Base-by-base conservation (phyloP, 2,888 invertebrate species). In the Mactromeris polynyma region DNA sequence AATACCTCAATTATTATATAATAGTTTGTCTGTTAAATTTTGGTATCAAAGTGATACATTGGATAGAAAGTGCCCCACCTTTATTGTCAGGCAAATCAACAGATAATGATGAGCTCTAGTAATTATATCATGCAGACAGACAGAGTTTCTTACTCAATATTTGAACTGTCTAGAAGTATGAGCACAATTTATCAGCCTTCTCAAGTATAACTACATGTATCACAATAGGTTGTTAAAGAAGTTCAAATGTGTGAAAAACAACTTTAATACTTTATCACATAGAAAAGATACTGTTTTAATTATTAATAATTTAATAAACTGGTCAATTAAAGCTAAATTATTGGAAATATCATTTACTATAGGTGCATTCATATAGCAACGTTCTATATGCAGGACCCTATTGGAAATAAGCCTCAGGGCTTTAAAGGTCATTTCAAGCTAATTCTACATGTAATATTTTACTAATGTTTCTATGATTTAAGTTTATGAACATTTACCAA, bases 231-330 rank as follows among this genome's bases (percentile, higher is more conserved):
- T 64, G 58, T 64, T 64, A 64, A 64, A 64, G 58, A 64, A 64
- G 58, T 64, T 26, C 58, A 64, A 64, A 64, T n/a, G 58, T 64
- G 58, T 64, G 58, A 64, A 64, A n/a, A 64, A 64, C 58, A 64
- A 21, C 58, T 64, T 64, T 64, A 64, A 58, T n/a, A 6, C n/a
- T 26, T 64, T 26, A 64, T 26, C 26, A 64, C n/a, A 9, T 9
- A 64, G 26, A 64, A 64, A 2, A 26, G 26, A 64, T 11, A 64
- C 26, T 1, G 11, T 26, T 26, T 64, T 64, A 64, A n/a, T 64
- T 14, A 26, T 64, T 64, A 26, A 26, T 3, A n/a, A n/a, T 11
- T 64, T 64, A 64, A 26, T 64, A 64, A 64, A 26, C 26, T 9
- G 0, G 26, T 26, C 11, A 51, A 51, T 51, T 51, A 26, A 64